These are phyloP conservation scores for Microhierax caerulescens DNA, from an alignment of 2,797 vertebrate genomes.

Conservation along the genomic window DNA sequence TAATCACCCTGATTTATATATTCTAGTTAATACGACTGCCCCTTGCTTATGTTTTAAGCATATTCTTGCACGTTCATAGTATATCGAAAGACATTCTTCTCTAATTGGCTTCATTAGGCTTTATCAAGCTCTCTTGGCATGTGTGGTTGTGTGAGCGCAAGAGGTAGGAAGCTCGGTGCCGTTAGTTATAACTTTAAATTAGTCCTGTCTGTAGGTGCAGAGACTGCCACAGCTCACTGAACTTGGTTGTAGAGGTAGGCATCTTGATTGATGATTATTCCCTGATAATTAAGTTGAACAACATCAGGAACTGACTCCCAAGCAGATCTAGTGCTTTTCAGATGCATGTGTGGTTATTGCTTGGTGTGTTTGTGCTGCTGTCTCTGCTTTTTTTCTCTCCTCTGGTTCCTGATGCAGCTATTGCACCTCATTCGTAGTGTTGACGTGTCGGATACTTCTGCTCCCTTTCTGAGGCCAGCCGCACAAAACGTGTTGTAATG, in stretches of 20 bases:
- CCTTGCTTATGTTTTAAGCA: not conserved
- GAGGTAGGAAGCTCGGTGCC: not conserved
- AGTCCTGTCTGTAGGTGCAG: not conserved
- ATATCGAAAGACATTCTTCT: not conserved
- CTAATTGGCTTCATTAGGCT: not conserved
- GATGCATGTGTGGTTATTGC: not conserved
- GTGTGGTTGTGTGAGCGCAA: not conserved
- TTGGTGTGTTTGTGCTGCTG: not conserved
- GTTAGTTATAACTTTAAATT: not conserved
- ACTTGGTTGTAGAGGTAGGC: not conserved
- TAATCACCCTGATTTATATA: not conserved
- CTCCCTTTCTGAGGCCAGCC: not conserved
- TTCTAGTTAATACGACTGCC: not conserved
- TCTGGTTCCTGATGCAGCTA: not conserved
- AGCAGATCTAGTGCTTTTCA: not conserved
- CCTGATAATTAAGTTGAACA: constrained; percentile 14
- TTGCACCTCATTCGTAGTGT: not conserved
- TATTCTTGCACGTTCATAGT: rapidly evolving
- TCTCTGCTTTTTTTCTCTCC: constrained; percentile 1
- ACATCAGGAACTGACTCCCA: not conserved
- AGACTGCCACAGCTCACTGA: not conserved
- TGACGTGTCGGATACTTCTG: not conserved
- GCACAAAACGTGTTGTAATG: not conserved
- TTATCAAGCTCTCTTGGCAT: not conserved
- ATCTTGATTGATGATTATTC: not conserved